These are phyloP conservation scores for Drosophila bocqueti DNA, from an alignment of 1,140 invertebrate genomes.

Conservation along the genomic window DNA sequence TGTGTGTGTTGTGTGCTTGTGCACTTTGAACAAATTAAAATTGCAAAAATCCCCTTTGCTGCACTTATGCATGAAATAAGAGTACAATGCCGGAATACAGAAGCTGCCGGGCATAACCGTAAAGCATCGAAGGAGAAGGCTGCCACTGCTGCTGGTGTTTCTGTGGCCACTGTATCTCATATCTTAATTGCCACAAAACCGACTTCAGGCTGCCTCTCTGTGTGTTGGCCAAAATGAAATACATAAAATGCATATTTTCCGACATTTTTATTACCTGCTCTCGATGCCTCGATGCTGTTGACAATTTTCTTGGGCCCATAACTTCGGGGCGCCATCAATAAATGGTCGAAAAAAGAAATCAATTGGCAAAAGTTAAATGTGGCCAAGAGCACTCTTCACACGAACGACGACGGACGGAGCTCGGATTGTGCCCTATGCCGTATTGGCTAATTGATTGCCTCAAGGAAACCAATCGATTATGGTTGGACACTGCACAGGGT, in stretches of 20 bases:
- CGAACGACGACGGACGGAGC: background rate
- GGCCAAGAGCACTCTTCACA: conserved; percentile 34
- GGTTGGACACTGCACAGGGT: background rate
- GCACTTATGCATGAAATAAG: conserved; percentile 59
- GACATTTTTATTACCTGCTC: conserved; percentile 56
- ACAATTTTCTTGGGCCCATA: conserved; percentile 54
- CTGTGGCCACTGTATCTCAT: conserved; percentile 39
- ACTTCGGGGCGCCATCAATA: conserved; percentile 40
- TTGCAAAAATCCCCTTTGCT: conserved; percentile 72
- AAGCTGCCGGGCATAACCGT: conserved; percentile 61
- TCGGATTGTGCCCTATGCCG: conserved; percentile 5
- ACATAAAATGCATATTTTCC: conserved; percentile 54
- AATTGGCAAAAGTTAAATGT: conserved; percentile 56
- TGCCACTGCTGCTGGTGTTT: conserved; percentile 12
- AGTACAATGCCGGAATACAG: conserved; percentile 45
- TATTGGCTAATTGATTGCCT: conserved; percentile 38
- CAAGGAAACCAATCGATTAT: conserved; percentile 30
- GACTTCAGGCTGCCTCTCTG: conserved; percentile 1
- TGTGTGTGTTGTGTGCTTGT: conserved; percentile 32
- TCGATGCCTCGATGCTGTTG: conserved; percentile 24
- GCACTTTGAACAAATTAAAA: conserved; percentile 80
- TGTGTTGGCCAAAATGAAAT: conserved; percentile 44
- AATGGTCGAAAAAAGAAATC: conserved; percentile 33
- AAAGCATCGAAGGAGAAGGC: conserved; percentile 55
- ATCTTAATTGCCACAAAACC: conserved; percentile 67